Conservation (phyloP, 2,113 vertebrate genomes). For the Nycticryphes semicollaris region DNA sequence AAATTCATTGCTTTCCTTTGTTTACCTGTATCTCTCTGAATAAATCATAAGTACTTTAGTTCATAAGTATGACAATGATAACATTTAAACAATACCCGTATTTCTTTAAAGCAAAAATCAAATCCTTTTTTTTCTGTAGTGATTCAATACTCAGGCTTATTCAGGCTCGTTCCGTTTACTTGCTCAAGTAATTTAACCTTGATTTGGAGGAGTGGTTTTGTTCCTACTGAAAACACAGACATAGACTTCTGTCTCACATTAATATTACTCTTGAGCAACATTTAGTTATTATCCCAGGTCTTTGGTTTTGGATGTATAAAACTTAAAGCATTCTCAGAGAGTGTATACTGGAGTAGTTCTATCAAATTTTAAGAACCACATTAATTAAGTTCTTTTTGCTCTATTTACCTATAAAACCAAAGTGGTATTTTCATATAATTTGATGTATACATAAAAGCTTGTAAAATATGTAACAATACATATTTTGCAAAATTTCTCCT, state of each 20-base stretch:
- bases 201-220: not conserved
- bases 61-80: fast-evolving
- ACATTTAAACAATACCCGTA: not conserved
- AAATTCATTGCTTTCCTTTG: not conserved
- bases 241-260: not conserved
- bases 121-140: fast-evolving
- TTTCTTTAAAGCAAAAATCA: not conserved
- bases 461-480: not conserved
- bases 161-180: not conserved
- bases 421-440: not conserved
- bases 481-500: not conserved
- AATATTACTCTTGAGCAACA: not conserved
- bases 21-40: not conserved
- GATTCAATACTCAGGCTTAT: not conserved
- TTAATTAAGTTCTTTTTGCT: not conserved
- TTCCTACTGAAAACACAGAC: not conserved
- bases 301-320: not conserved
- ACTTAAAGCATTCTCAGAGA: not conserved
- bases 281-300: not conserved
- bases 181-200: not conserved
- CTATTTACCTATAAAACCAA: not conserved
- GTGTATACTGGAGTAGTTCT: not conserved
- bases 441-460: not conserved
- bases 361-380: not conserved
- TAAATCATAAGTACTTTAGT: not conserved